A percentile compares a stretch with the other conserved stretches of the same genome.
Conservation (phyloP, 2,888 invertebrate species). For the Meliscaeva auricollis region DNA sequence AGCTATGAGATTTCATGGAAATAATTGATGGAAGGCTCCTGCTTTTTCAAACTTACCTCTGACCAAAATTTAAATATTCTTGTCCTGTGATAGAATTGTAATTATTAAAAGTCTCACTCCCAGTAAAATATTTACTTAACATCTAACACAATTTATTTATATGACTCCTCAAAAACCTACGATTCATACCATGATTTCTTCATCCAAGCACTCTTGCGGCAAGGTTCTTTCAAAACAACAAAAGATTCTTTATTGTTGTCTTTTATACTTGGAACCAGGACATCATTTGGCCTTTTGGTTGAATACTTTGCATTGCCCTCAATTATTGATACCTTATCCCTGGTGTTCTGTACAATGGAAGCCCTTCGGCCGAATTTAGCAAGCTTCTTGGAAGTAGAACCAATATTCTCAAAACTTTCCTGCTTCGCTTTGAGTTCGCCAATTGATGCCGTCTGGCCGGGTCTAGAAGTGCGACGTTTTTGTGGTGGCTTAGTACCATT, state of each 20-base stretch:
- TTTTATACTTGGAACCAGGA: conserved; percentile 58
- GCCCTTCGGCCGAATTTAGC: conserved; percentile 82
- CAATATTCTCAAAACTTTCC: conserved; percentile 80
- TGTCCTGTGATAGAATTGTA: too few species aligned
- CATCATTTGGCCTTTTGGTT: conserved; percentile 70
- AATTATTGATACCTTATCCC: conserved; percentile 81
- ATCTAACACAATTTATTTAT: conserved; percentile 5
- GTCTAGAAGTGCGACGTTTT: conserved; percentile 78
- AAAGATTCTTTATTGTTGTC: conserved; percentile 80
- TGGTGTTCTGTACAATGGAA: conserved; percentile 80
- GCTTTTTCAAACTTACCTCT: too few species aligned
- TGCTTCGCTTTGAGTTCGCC: conserved; percentile 75
- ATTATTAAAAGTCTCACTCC: not conserved
- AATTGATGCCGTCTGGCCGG: conserved; percentile 77
- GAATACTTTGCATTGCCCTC: conserved; percentile 82
- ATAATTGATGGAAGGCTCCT: too few species aligned
- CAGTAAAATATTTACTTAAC: not conserved
- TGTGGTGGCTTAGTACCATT: conserved; percentile 70
- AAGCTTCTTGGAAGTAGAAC: conserved; percentile 77
- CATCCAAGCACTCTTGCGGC: conserved; percentile 83
- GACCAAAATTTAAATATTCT: not conserved
- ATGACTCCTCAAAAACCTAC: conserved; percentile 65
- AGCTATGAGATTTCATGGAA: too few species aligned
- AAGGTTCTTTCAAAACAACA: conserved; percentile 83
- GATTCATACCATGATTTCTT: conserved; percentile 83